A percentile compares a stretch with the other conserved stretches of the same genome.
Evolutionary conservation across 2,113 vertebrate genomes (phyloP).

Genomic region (Sialia sialis): DNA sequence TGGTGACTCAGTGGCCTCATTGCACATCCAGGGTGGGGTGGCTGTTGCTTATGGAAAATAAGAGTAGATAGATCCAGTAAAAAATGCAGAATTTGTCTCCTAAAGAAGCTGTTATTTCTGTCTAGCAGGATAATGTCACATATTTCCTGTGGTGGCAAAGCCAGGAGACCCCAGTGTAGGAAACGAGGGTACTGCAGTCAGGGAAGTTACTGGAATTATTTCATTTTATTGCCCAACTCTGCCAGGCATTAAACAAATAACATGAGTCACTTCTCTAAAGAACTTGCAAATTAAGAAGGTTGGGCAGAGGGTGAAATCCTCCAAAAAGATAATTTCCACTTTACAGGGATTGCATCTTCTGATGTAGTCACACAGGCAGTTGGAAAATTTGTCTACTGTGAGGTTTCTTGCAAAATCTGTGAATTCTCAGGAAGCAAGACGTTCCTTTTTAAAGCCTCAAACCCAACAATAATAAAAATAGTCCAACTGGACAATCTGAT

Average conservation of each 20-base stretch:
- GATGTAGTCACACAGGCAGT: not conserved
- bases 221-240: not conserved
- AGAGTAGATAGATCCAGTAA: not conserved
- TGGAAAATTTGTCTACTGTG: fast-evolving
- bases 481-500: not conserved
- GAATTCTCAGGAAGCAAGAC: not conserved
- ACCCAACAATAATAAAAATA: not conserved
- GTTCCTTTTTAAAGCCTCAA: not conserved
- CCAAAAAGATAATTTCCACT: not conserved
- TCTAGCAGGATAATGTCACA: not conserved
- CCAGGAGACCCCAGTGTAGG: not conserved
- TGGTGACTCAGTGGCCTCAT: not conserved
- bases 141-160: not conserved
- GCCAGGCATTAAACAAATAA: not conserved
- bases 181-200: not conserved
- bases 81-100: not conserved
- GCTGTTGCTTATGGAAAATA: not conserved
- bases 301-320: not conserved
- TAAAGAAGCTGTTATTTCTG: not conserved
- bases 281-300: not conserved
- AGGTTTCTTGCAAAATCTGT: not conserved
- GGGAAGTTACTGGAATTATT: not conserved
- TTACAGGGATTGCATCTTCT: not conserved
- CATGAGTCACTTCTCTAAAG: not conserved
- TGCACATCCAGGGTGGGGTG: not conserved